phyloP scores from a whole-genome alignment of 2,888 invertebrate genomes.

The Plagodis dolabraria region DNA sequence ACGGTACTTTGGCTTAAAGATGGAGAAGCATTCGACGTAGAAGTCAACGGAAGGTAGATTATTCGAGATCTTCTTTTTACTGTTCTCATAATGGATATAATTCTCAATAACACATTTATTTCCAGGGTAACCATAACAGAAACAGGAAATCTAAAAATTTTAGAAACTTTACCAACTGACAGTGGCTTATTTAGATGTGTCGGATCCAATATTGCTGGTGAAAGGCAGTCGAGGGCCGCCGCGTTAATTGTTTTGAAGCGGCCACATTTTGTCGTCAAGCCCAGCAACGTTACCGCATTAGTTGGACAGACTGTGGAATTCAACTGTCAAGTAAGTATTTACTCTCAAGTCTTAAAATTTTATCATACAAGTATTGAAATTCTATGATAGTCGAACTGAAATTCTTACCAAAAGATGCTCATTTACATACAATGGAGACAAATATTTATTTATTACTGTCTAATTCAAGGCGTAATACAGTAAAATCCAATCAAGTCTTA shows the following conservation, averaged over 20 bases:
- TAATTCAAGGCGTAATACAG: too few species aligned
- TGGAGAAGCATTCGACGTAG: conserved; percentile 86
- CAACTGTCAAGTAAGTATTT: conserved; percentile 87
- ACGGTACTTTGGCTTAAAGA: conserved; percentile 95
- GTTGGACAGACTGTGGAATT: conserved; percentile 94
- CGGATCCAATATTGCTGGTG: conserved; percentile 96
- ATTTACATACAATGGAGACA: too few species aligned
- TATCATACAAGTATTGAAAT: too few species aligned
- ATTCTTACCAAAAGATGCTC: too few species aligned
- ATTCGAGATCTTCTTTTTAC: background rate
- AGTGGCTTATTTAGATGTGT: conserved; percentile 96
- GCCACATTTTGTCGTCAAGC: conserved; percentile 94
- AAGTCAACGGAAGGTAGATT: conserved; percentile 86
- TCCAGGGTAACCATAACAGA: conserved; percentile 91
- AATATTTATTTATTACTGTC: too few species aligned
- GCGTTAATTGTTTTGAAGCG: conserved; percentile 93
- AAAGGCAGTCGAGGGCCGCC: conserved; percentile 92
- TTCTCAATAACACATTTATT: conserved; percentile 28
- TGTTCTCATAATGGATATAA: background rate
- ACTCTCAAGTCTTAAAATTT: background rate
- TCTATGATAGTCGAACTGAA: too few species aligned
- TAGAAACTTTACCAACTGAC: conserved; percentile 94
- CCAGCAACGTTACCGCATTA: conserved; percentile 92
- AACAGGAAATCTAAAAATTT: conserved; percentile 95
- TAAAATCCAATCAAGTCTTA: too few species aligned